Percentiles rank a stretch among this genome's conserved stretches.
Evolutionary conservation across 2,888 invertebrate species (phyloP).

Genomic region (Dinocampus coccinellae): DNA sequence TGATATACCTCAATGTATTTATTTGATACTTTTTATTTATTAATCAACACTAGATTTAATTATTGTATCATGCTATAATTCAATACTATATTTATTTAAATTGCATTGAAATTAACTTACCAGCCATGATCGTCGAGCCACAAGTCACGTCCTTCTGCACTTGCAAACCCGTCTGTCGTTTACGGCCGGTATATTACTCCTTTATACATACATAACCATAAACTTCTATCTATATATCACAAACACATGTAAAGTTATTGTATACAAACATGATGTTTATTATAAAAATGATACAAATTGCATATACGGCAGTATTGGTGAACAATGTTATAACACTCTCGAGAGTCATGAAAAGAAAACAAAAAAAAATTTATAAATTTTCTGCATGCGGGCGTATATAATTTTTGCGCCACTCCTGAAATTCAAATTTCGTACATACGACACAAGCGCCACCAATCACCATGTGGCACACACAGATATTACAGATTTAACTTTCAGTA

Average conservation of each 20-base stretch:
- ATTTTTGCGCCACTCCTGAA: neutral
- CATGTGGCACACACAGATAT: neutral
- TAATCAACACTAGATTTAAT: neutral
- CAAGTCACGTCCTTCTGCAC: constrained; percentile 64
- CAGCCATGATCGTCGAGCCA: constrained; percentile 66
- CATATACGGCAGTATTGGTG: no score
- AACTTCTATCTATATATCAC: neutral
- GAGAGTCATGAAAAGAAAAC: no score
- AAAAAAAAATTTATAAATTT: no score
- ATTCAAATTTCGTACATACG: neutral
- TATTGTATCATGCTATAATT: constrained; percentile 25
- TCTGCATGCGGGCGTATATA: no score
- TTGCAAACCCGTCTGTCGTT: neutral
- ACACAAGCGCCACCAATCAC: neutral
- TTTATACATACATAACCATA: neutral
- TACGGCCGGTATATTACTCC: neutral
- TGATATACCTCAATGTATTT: neutral
- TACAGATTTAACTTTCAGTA: neutral
- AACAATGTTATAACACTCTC: no score
- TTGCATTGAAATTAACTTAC: constrained; percentile 55
- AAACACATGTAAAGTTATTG: no score
- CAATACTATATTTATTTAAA: constrained; percentile 19
- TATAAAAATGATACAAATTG: no score
- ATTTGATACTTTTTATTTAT: neutral
- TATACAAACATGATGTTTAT: no score